phyloP scores from a whole-genome alignment of 2,113 vertebrate species.

The Ciconia boyciana region DNA sequence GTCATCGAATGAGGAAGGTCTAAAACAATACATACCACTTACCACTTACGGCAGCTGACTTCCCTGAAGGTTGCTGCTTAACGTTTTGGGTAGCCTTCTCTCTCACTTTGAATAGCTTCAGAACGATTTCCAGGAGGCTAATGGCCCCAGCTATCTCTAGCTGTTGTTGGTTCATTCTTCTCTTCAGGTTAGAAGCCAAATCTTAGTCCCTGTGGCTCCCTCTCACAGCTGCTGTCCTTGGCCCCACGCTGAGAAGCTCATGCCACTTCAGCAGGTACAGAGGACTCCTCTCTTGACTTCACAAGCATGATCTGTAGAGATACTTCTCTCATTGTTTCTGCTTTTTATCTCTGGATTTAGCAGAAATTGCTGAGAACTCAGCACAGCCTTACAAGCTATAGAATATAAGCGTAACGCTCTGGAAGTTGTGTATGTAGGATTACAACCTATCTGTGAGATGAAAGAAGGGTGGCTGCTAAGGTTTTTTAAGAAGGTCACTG shows the following conservation, averaged over 20 bases:
- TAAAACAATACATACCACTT: not conserved
- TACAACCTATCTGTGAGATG: not conserved
- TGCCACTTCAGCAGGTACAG: not conserved
- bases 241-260: not conserved
- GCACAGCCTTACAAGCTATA: not conserved
- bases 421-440: not conserved
- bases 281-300: not conserved
- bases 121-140: not conserved
- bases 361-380: not conserved
- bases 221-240: not conserved
- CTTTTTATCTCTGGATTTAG: not conserved
- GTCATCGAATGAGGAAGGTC: not conserved
- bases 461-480: not conserved
- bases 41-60: not conserved
- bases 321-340: not conserved
- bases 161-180: not conserved
- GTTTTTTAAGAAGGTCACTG: not conserved
- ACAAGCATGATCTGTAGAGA: not conserved
- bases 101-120: not conserved
- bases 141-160: not conserved
- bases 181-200: not conserved
- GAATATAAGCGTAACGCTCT: not conserved
- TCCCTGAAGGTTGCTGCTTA: not conserved
- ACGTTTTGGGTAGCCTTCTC: not conserved
- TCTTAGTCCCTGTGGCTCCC: not conserved